Base-by-base conservation (phyloP, 2,888 invertebrate species). In the Macroteleia sp. region DNA sequence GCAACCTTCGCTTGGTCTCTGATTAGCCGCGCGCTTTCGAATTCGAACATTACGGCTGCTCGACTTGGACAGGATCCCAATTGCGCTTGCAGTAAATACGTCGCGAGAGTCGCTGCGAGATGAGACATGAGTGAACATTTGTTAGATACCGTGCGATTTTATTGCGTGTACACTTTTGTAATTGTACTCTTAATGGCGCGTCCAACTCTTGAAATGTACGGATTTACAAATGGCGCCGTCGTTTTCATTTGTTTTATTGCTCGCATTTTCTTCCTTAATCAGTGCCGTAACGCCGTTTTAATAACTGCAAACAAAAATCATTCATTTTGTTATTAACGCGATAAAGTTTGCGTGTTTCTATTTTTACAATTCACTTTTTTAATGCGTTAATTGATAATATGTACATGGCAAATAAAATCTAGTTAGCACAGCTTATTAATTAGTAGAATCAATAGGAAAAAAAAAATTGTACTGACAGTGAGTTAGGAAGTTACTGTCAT, bases 81-180 rank as follows among this genome's bases (percentile, higher is more conserved):
- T 90, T 89, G 89, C 89, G 78, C 80, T 67, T 67, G 88, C 86
- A 85, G 88, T 87, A 89, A 90, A 90, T 86, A 86, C 85, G 82
- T 82, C 81, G 84, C 70, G n/a, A n/a, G n/a, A n/a, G n/a, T n/a
- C n/a, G n/a, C n/a, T 69, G 75, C 76, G 78, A 81, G 81, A 83
- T 84, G 85, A 85, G 82, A 80, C 83, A 86, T 81, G 81, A 81
- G 79, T 66, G 77, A 78, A 81, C 82, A 83, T 84, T 84, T 87
- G 88, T 90, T 87, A 88, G 83, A 82, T 89, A 89, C 88, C 87
- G 89, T 85, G 83, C 84, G 82, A 89, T 90, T 91, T 91, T 90
- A 90, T 90, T 89, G 86, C 89, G 80, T 78, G 82, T 80, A 66
- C 84, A 85, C 87, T 90, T 89, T 90, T 89, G 67, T 56, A 89